Percentiles rank a stretch among this genome's conserved stretches.
Evolutionary conservation across 30 jellyfish, hydroid and myxozoan species (phyloP).

Genomic region (Haliclystus octoradiatus): DNA sequence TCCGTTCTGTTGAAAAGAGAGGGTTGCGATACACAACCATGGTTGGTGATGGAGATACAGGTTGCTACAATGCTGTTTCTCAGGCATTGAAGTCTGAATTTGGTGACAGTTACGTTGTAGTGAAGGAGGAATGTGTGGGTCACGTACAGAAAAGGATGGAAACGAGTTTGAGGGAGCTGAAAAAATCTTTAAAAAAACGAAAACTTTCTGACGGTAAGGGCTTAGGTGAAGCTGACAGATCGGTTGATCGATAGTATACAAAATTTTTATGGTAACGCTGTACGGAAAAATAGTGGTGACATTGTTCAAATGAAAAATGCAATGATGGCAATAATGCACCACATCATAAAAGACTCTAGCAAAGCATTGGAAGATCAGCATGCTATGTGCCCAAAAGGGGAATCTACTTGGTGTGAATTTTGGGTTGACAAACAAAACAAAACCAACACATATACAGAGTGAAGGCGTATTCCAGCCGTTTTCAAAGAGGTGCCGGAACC

Average conservation of each 20-base stretch:
- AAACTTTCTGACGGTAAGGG: conserved; percentile 27
- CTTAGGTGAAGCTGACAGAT: conserved; percentile 23
- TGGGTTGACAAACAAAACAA: conserved; percentile 4
- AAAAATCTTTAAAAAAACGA: neutral
- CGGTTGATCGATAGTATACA: conserved; percentile 16
- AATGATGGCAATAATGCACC: neutral
- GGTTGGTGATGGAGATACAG: conserved; percentile 40
- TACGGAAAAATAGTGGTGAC: neutral
- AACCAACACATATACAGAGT: neutral
- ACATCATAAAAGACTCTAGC: neutral
- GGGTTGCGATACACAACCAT: conserved; percentile 5
- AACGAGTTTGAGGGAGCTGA: conserved; percentile 14
- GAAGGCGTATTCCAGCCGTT: neutral
- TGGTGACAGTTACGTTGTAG: conserved; percentile 11
- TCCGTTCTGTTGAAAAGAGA: conserved; percentile 13
- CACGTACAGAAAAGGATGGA: conserved; percentile 14
- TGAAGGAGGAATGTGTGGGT: conserved; percentile 32
- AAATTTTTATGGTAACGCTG: conserved; percentile 19
- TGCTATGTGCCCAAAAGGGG: conserved; percentile 7
- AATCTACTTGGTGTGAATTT: conserved; percentile 10
- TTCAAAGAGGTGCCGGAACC: neutral
- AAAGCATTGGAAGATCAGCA: neutral
- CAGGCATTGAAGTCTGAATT: conserved; percentile 6
- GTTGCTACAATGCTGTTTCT: conserved; percentile 4
- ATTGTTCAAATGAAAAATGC: neutral